Evolutionary conservation across 2,888 invertebrate genomes (phyloP).

Genomic region (Erpobdella octoculata): DNA sequence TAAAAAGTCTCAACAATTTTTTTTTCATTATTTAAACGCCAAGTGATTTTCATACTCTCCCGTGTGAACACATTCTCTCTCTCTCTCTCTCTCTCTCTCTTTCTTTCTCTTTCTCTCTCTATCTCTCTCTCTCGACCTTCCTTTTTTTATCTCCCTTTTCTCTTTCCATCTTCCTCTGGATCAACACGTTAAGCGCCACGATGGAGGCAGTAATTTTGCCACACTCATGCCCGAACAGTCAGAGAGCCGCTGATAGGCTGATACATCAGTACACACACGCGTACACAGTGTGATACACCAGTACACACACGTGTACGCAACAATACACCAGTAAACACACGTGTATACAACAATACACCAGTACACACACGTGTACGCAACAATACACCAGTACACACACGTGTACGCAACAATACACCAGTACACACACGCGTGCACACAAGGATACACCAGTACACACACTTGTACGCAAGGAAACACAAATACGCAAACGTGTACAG

Average conservation of each 20-base stretch:
- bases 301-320: too few relatives aligned
- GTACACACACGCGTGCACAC: background rate
- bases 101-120: background rate
- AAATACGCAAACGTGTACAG: background rate
- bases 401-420: background rate
- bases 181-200: too few relatives aligned
- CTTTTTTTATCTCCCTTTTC: too few relatives aligned
- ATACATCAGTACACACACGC: too few relatives aligned
- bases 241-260: too few relatives aligned
- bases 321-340: background rate
- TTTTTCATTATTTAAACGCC: too few relatives aligned
- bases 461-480: background rate
- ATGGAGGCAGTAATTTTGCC: too few relatives aligned
- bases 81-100: background rate
- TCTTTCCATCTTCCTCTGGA: too few relatives aligned
- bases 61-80: background rate
- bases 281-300: too few relatives aligned
- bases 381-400: background rate
- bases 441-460: background rate
- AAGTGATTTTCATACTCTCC: too few relatives aligned
- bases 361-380: background rate
- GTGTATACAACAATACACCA: background rate
- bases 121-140: background rate
- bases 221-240: too few relatives aligned
- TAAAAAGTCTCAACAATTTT: too few relatives aligned